Base-by-base conservation (phyloP, 2,888 invertebrate species). In the Anodontia alba region DNA sequence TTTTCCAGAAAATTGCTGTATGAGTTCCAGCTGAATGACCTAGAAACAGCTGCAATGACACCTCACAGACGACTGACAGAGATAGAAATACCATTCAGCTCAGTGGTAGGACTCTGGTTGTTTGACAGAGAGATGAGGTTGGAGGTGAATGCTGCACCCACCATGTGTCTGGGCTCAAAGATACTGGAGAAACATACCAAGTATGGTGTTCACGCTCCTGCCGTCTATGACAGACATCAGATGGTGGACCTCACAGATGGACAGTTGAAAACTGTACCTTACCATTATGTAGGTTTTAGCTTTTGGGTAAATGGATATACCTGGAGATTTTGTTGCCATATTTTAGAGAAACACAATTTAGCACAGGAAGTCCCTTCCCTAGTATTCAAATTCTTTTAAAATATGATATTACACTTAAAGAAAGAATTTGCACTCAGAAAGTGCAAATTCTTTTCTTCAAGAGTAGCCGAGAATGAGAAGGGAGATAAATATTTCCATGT, bases 11-110 rank as follows among this genome's bases (percentile, higher is more conserved):
- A 49, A 57, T 38, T 84, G 73, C 73, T 79, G 29, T 84, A 84
- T 67, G 84, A 84, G 70, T 84, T 80, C 62, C 81, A 84, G 70
- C 68, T 84, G 38, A 76, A 81, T 42, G 71, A 70, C 26, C 67
- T 57, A 23, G 71, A 76, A 15, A 66, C 66, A 33, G 75, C 49
- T 0, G 12, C 46, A 10, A 10, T 23, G 29, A 71, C 66, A 20
- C 49, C 38, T 3, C 66, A 43, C 33, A 57, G 71, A 43, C 70
- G 78, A 29, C 75, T 84, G 62, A 76, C 77, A 12, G 76, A 76
- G 29, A 73, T 84, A 36, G 74, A 76, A 23, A 69, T 84, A 1
- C 81, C 84, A 33, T 84, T 84, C 26, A 33, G 20, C 20, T 49
- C 36, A 23, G 73, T 84, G 31, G 49, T 77, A n/a, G 66, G 73